Conservation (phyloP, 2,888 invertebrate species). For the Willowsia nigromaculata region DNA sequence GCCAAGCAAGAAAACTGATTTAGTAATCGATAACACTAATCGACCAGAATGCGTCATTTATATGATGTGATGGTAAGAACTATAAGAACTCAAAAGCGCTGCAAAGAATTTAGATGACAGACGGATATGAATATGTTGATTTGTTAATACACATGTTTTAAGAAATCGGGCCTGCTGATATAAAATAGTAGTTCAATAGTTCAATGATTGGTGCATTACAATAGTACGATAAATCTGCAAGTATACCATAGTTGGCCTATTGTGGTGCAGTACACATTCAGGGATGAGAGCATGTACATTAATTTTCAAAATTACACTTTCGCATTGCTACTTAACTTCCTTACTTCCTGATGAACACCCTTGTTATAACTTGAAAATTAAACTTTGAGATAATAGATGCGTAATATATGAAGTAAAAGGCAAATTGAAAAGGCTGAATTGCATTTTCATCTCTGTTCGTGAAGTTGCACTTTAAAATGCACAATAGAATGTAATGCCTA, state of each 20-base stretch:
- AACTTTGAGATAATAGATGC: neutral
- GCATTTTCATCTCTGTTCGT: neutral
- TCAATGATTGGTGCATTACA: neutral
- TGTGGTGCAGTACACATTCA: neutral
- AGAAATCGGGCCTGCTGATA: neutral
- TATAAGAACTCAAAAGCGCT: neutral
- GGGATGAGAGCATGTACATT: neutral
- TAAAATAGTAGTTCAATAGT: slow-evolving; percentile 22
- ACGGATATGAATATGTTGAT: neutral
- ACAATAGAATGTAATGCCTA: neutral
- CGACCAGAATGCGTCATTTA: neutral
- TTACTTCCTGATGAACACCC: neutral
- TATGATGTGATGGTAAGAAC: neutral
- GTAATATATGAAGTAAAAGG: neutral
- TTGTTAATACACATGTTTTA: neutral
- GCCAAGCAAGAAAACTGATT: too few species aligned
- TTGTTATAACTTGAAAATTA: neutral
- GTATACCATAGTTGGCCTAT: neutral
- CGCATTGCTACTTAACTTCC: neutral
- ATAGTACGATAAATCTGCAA: neutral
- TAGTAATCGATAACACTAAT: too few species aligned
- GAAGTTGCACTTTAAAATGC: neutral
- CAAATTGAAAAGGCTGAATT: neutral
- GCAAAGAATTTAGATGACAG: neutral
- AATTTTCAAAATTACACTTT: slow-evolving; percentile 3